A percentile compares a stretch with the other conserved stretches of the same genome.
Conservation (phyloP, 37 sponge, comb jelly and placozoan genomes). For the Tethya wilhelma region DNA sequence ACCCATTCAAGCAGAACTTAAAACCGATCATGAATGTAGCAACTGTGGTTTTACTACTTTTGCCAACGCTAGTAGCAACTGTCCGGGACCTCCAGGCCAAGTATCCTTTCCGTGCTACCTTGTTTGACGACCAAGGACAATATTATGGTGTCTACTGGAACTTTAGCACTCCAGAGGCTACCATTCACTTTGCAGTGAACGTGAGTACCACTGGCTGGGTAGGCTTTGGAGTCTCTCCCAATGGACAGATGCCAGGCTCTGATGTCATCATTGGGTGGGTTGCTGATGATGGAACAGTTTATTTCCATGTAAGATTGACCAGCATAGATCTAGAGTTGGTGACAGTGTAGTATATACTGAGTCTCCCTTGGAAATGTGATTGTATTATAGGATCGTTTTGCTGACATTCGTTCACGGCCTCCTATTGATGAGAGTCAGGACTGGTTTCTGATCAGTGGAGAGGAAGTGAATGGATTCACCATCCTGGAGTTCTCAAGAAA, state of each 20-base stretch:
- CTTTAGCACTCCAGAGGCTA: constrained; percentile 18
- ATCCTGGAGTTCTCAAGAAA: constrained; percentile 63
- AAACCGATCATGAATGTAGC: too few species aligned
- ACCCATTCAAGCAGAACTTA: too few species aligned
- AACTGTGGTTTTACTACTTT: too few species aligned
- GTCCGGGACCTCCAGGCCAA: background rate
- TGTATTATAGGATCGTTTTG: constrained; percentile 61
- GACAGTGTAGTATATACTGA: too few species aligned
- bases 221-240: constrained; percentile 75
- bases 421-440: constrained; percentile 49
- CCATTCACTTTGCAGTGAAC: constrained; percentile 58
- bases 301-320: constrained; percentile 44
- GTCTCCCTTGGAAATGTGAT: too few species aligned
- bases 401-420: constrained; percentile 12
- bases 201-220: constrained; percentile 71
- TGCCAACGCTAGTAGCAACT: too few species aligned
- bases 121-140: background rate
- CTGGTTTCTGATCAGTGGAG: constrained; percentile 41
- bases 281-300: background rate
- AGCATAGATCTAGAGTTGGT: too few species aligned
- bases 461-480: constrained; percentile 69
- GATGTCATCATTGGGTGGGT: constrained; percentile 80
- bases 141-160: constrained; percentile 55
- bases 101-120: constrained; percentile 1
- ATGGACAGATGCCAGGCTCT: constrained; percentile 65